Evolutionary conservation across 2,888 invertebrate species (phyloP), one percentile per base, ranked within the genome.

Genomic region (Cartodere bifasciata): DNA sequence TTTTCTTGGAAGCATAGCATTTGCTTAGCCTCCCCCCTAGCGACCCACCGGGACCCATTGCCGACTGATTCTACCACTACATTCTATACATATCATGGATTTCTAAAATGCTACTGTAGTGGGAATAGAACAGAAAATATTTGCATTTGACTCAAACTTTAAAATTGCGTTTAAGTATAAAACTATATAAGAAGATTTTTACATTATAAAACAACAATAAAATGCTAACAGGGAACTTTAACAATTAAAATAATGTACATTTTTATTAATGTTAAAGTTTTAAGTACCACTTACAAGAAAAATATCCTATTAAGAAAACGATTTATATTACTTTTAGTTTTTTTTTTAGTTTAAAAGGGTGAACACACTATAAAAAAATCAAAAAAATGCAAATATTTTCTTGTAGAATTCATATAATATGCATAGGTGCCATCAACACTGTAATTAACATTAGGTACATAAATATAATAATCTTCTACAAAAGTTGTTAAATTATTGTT

Each of bases 1-100:
- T 87, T 64, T 87, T 87, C 65, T 65, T 87, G 66, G 86, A 87
- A 70, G 84, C 85, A 76, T 86, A 85, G 82, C 85, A 82, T 74
- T 77, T 78, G 75, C 78, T 79, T 64, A 77, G 78, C 77, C 78
- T 79, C 77, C 79, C 79, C 75, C 76, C 77, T 74, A 78, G 76
- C 70, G 73, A 73, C 65, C 73, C 73, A 38, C 71, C 67, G 64
- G 72, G 72, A 67, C 70, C 66, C 67, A 70, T 63, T 71, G 72
- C 65, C 64, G 70, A 70, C 39, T 38, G 35, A 37, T 30, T 20
- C 29, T 11, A 23, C 32, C 35, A 37, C 37, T 35, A 40, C 39
- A n/a, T n/a, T 24, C 29, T 16, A 29, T 32, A 40, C 44, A 46
- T 44, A 44, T 44, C 43, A 45, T 34, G 29, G 41, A 41, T 41